Conservation (phyloP, 2,888 invertebrate genomes). For the Standfussiana lucernea region DNA sequence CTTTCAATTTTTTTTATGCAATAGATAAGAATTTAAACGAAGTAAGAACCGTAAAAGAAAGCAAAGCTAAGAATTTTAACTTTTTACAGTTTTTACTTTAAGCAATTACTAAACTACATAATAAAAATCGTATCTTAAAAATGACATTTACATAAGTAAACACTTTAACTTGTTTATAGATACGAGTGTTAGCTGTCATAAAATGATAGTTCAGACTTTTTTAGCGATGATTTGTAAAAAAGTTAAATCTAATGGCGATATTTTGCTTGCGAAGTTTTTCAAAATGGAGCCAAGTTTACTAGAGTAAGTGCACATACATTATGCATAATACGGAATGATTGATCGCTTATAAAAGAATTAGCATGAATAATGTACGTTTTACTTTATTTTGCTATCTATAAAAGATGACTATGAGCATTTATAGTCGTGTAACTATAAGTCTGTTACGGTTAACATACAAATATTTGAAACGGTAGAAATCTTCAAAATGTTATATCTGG, state of each 20-base stretch:
- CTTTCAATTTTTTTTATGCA: too few relatives aligned
- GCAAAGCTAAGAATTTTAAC: too few relatives aligned
- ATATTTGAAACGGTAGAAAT: neutral
- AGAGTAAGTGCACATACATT: constrained; percentile 22
- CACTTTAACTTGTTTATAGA: too few relatives aligned
- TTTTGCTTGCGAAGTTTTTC: constrained; percentile 23
- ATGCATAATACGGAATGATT: constrained; percentile 30
- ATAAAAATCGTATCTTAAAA: too few relatives aligned
- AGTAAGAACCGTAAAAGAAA: too few relatives aligned
- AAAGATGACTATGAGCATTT: neutral
- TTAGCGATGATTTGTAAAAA: constrained; percentile 35
- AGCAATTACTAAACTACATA: too few relatives aligned
- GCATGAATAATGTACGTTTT: neutral
- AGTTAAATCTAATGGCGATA: constrained; percentile 28
- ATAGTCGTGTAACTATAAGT: neutral
- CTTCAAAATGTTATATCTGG: neutral
- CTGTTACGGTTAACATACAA: neutral
- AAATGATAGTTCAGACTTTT: constrained; percentile 25
- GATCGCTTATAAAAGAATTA: constrained; percentile 24
- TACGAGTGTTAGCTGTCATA: too few relatives aligned
- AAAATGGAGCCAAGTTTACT: constrained; percentile 23
- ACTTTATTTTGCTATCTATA: neutral
- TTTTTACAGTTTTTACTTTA: too few relatives aligned
- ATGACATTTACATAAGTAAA: too few relatives aligned
- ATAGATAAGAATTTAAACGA: too few relatives aligned